Conservation (phyloP, 2,888 invertebrate genomes). For the Rhagium mordax region DNA sequence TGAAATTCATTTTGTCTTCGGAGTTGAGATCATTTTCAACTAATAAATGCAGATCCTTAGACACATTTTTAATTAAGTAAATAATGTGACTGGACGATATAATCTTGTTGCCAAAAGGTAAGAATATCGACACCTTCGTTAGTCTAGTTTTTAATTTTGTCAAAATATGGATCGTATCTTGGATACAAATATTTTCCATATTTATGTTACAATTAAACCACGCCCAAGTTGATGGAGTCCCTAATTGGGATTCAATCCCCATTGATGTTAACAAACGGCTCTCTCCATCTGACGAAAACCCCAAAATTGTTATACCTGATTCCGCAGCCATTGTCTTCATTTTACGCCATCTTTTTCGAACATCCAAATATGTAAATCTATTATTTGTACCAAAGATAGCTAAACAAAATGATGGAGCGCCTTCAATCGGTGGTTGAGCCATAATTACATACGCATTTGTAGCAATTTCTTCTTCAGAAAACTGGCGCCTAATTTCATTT, state of each 20-base stretch:
- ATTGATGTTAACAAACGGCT: slow-evolving; percentile 36
- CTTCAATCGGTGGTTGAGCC: slow-evolving; percentile 36
- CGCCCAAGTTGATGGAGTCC: slow-evolving; percentile 11
- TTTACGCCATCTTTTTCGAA: slow-evolving; percentile 32
- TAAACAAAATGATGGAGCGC: slow-evolving; percentile 41
- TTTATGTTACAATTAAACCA: slow-evolving; percentile 43
- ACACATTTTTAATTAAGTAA: slow-evolving; percentile 43
- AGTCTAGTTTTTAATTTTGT: slow-evolving; percentile 53
- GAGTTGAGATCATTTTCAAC: slow-evolving; percentile 40
- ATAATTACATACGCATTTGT: slow-evolving; percentile 45
- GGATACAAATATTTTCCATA: slow-evolving; percentile 36
- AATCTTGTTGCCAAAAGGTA: slow-evolving; percentile 50
- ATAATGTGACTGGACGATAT: slow-evolving; percentile 49
- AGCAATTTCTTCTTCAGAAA: slow-evolving; percentile 10
- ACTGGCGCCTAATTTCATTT: no score
- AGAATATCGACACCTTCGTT: slow-evolving; percentile 49
- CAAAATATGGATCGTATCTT: slow-evolving; percentile 56
- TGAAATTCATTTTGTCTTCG: slow-evolving; percentile 56
- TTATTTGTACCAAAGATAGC: slow-evolving; percentile 44
- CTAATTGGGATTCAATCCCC: slow-evolving; percentile 22
- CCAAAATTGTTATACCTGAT: slow-evolving; percentile 32
- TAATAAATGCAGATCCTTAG: slow-evolving; percentile 54
- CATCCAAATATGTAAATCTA: slow-evolving; percentile 39
- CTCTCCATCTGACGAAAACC: slow-evolving; percentile 41
- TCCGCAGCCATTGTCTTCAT: slow-evolving; percentile 15